Evolutionary conservation across 1,140 invertebrate genomes (phyloP), one percentile per base, ranked within the genome.

Genomic region (Asbolus verrucosus): DNA sequence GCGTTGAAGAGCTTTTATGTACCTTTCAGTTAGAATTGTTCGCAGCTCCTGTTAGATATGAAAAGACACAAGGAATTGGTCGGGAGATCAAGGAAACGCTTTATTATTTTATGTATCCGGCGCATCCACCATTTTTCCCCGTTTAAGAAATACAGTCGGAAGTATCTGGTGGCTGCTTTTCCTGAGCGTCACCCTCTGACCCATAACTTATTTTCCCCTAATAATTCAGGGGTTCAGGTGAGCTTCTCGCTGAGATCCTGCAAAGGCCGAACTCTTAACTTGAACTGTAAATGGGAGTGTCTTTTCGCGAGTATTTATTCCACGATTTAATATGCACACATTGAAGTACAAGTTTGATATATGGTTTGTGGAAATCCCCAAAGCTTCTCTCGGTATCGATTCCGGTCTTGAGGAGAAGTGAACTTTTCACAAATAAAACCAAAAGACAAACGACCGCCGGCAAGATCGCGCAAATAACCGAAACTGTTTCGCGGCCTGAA

Each of bases 341-440:
- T 54, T 54, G 46, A 54, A 27, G 46, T 27, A 54, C 46, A 54
- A 54, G 46, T 54, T 54, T 54, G 46, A 54, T 54, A 54, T 54
- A 54, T 54, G 46, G 21, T 16, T 54, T 11, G 46, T 54, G 21
- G 46, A 54, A 54, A 54, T 54, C 46, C 46, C 41, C 11, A 6
- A 54, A 54, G 46, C 46, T 21, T 54, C 46, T 21, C 21, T 27
- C 46, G 21, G 46, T 54, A 54, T 54, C 46, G 46, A 54, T 54
- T 54, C 46, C 27, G 41, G 46, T 54, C 46, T 24, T 21, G n/a
- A 8, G 21, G 46, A 54, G 46, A 62, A 62, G 31, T 62, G 59
- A 62, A 62, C 36, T 62, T 39, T 62, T 62, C 36, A 19, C 59
- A 62, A 62, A 62, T 62, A 62, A 62, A 62, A 62, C 59, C 36